Conservation (phyloP, 1,140 invertebrate genomes). For the Choristoneura fumiferana region DNA sequence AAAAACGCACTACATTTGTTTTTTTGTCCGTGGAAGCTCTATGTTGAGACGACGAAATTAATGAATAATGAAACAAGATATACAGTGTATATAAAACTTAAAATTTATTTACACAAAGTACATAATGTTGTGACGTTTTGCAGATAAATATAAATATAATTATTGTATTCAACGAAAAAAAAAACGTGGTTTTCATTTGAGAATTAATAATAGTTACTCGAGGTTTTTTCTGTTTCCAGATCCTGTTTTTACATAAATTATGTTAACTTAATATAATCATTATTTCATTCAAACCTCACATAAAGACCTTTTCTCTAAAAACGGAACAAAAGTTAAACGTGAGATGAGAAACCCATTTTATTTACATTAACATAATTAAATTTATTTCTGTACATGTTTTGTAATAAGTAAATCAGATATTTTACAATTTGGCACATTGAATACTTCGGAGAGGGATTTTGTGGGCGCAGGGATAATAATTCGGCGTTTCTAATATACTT, state of each 20-base stretch:
- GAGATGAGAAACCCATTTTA: constrained; percentile 13
- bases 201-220: constrained; percentile 32
- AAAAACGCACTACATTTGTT: too few relatives aligned
- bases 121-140: constrained; percentile 70
- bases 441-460: constrained; percentile 13
- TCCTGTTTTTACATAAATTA: constrained; percentile 27
- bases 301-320: not conserved
- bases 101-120: constrained; percentile 75
- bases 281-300: constrained; percentile 10
- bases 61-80: constrained; percentile 49
- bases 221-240: constrained; percentile 28
- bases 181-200: constrained; percentile 1
- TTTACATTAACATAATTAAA: constrained; percentile 19
- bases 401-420: constrained; percentile 29
- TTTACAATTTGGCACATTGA: constrained; percentile 54
- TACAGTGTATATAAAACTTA: constrained; percentile 75
- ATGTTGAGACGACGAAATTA: not conserved
- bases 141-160: constrained; percentile 39
- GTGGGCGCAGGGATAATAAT: not conserved
- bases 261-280: constrained; percentile 11
- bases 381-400: constrained; percentile 27
- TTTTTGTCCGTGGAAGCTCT: too few relatives aligned
- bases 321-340: not conserved
- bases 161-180: constrained; percentile 12
- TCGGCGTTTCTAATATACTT: constrained; percentile 22